Evolutionary conservation across 1,140 invertebrate genomes (phyloP).

Genomic region (Chrysomallon squamiferum): DNA sequence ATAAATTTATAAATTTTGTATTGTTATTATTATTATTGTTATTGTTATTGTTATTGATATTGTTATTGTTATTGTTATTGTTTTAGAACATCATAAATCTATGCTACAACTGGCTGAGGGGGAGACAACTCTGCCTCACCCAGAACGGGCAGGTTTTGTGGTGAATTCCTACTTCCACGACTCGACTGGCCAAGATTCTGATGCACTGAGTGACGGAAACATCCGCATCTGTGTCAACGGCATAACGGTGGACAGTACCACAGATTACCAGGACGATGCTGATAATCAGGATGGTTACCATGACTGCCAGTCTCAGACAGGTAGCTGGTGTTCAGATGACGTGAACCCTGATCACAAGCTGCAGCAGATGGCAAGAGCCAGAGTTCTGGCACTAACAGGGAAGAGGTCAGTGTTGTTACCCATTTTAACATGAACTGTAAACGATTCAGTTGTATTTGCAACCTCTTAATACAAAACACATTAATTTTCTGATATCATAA

Average conservation of each 20-base stretch:
- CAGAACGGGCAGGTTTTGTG: conserved; percentile 5
- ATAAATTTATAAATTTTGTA: too few species aligned
- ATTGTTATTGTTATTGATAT: too few species aligned
- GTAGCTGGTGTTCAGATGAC: conserved; percentile 37
- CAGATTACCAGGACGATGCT: conserved; percentile 22
- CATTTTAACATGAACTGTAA: too few species aligned
- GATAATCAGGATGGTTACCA: neutral
- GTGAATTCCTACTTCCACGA: neutral
- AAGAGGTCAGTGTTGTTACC: conserved; percentile 24
- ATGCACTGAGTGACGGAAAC: conserved; percentile 11
- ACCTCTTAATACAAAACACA: too few species aligned
- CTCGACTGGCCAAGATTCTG: neutral
- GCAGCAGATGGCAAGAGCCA: conserved; percentile 10
- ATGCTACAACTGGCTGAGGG: conserved; percentile 50
- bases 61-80: neutral
- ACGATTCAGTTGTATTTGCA: too few species aligned
- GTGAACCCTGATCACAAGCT: neutral
- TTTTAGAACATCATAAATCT: conserved; percentile 48
- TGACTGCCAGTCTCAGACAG: too few species aligned
- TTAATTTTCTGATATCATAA: too few species aligned
- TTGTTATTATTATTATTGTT: too few species aligned
- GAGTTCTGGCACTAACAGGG: conserved; percentile 25
- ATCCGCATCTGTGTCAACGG: conserved; percentile 56
- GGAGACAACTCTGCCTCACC: conserved; percentile 13
- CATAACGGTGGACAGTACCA: conserved; percentile 47